Conservation (phyloP, 1,140 invertebrate genomes). For the Diachasmimorpha longicaudata region DNA sequence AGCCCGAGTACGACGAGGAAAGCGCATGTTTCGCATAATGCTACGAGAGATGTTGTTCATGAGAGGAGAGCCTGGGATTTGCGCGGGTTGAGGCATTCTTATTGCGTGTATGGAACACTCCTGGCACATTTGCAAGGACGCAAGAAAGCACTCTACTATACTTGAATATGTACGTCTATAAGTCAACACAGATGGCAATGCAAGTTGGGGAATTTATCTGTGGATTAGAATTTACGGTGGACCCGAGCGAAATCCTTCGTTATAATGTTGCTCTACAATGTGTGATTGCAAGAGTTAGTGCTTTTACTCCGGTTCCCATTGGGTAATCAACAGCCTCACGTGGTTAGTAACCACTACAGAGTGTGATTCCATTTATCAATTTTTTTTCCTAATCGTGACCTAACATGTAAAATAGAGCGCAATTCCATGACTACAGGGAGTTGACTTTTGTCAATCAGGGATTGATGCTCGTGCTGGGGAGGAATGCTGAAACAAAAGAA, state of each 20-base stretch:
- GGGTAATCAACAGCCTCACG: too few species aligned
- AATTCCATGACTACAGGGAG: too few species aligned
- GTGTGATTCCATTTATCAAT: too few species aligned
- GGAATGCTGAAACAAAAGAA: too few species aligned
- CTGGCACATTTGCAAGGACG: slow-evolving; percentile 27
- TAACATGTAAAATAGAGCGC: too few species aligned
- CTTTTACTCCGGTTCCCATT: too few species aligned
- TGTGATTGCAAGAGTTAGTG: too few species aligned
- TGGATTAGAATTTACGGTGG: background rate
- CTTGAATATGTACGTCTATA: background rate
- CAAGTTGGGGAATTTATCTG: background rate
- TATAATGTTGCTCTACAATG: too few species aligned
- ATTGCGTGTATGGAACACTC: slow-evolving; percentile 12
- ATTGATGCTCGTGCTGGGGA: too few species aligned
- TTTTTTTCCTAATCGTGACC: too few species aligned
- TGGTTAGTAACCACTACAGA: too few species aligned
- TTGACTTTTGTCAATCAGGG: too few species aligned
- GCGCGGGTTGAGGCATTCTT: slow-evolving; percentile 4
- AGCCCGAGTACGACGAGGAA: background rate
- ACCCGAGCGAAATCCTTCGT: background rate
- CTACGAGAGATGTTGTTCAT: slow-evolving; percentile 5
- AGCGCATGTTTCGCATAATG: slow-evolving; percentile 25
- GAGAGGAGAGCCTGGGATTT: slow-evolving; percentile 5
- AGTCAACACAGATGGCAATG: background rate
- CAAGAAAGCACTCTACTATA: slow-evolving; percentile 21